Percentiles rank a stretch among this genome's conserved stretches.
Evolutionary conservation across 2,888 invertebrate species (phyloP).

Genomic region (Gonocerus acuteangulatus): DNA sequence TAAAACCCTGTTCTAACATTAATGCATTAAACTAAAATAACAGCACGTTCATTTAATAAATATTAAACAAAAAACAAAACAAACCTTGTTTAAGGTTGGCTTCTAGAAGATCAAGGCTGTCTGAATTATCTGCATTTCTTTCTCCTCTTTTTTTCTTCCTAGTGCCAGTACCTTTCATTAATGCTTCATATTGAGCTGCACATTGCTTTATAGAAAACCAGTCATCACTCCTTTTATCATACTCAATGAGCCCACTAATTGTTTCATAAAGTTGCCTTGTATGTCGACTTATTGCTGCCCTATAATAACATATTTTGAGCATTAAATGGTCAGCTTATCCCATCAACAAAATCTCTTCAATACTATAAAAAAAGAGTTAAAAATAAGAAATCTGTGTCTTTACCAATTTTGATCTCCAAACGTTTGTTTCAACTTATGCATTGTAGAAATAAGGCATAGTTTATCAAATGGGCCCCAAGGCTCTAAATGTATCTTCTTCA

Average conservation of each 20-base stretch:
- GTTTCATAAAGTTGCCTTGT: conserved; percentile 44
- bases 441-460: conserved; percentile 76
- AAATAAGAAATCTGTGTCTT: conserved; percentile 10
- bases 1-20: no score
- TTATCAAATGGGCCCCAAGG: conserved; percentile 81
- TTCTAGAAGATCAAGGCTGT: conserved; percentile 12
- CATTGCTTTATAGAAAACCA: conserved; percentile 90
- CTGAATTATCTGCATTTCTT: conserved; percentile 24
- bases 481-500: conserved; percentile 46
- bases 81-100: conserved; percentile 18
- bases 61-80: background rate
- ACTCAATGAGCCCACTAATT: conserved; percentile 55
- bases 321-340: no score
- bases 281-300: conserved; percentile 81
- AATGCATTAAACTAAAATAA: no score
- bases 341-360: no score
- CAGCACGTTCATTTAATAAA: no score
- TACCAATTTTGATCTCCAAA: conserved; percentile 74
- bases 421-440: conserved; percentile 53
- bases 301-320: conserved; percentile 33
- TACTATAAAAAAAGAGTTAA: no score
- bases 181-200: conserved; percentile 76
- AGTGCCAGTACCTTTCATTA: conserved; percentile 73
- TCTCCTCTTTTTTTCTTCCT: conserved; percentile 59
- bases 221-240: conserved; percentile 62